A percentile compares a stretch with the other conserved stretches of the same genome.
These are phyloP conservation scores for Apteryx mantelli DNA, from an alignment of 2,113 vertebrate species.

Conservation along the genomic window DNA sequence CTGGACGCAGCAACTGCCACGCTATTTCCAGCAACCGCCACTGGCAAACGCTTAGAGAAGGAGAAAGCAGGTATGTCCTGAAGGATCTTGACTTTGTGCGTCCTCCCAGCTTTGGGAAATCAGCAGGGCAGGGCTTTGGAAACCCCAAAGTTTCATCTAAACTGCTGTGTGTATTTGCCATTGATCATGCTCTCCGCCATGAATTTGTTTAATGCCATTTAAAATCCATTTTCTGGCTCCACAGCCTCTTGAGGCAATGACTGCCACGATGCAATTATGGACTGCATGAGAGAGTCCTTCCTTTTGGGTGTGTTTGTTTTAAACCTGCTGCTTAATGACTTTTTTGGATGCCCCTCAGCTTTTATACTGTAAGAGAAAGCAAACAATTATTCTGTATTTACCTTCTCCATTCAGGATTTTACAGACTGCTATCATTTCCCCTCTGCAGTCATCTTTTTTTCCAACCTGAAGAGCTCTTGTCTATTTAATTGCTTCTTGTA, in stretches of 20 bases:
- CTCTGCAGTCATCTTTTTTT: background rate
- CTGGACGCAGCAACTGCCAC: background rate
- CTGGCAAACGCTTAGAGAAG: background rate
- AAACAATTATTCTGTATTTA: constrained; percentile 17
- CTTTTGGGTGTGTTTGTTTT: constrained; percentile 61
- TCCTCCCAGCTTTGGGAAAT: background rate
- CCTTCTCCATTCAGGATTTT: background rate
- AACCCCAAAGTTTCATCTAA: background rate
- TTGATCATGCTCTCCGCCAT: background rate
- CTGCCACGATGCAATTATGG: constrained; percentile 26
- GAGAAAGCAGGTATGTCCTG: background rate
- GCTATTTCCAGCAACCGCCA: background rate
- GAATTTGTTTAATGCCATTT: constrained; percentile 26
- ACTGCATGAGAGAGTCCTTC: background rate
- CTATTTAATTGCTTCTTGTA: background rate
- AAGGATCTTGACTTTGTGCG: background rate
- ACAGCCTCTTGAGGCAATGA: background rate
- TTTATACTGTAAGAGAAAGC: constrained; percentile 1
- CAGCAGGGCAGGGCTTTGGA: background rate
- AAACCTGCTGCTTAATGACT: constrained; percentile 54
- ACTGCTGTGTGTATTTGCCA: background rate
- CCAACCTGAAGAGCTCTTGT: background rate
- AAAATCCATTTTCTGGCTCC: constrained; percentile 42
- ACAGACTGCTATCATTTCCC: background rate
- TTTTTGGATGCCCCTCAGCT: constrained; percentile 48